Percentiles rank a stretch among this genome's conserved stretches.
phyloP scores from a whole-genome alignment of 2,113 vertebrate species.

The Cyprinodon variegatus region DNA sequence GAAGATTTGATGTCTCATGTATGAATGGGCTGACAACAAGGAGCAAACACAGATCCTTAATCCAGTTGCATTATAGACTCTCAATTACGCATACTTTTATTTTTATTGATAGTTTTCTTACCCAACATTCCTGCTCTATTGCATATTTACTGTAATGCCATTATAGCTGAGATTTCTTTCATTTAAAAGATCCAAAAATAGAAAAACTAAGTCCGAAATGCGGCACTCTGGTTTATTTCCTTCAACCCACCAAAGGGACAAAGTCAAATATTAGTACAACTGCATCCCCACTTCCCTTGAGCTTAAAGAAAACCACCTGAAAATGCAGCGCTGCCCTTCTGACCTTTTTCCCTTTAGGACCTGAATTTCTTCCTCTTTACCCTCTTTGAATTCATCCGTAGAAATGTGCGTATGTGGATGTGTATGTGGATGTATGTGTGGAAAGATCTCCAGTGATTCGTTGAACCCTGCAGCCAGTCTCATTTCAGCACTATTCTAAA shows the following conservation, averaged over 20 bases:
- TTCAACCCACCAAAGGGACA: constrained; percentile 48
- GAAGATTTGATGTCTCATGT: no score
- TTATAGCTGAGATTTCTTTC: constrained; percentile 71
- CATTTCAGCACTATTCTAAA: constrained; percentile 82
- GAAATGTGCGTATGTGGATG: constrained; percentile 33
- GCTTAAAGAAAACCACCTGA: constrained; percentile 53
- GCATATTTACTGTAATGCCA: constrained; percentile 58
- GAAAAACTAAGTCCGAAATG: constrained; percentile 62
- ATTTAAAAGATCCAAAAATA: constrained; percentile 76
- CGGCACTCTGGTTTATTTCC: constrained; percentile 64
- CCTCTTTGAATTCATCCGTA: constrained; percentile 55
- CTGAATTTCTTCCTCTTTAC: constrained; percentile 65
- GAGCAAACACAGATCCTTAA: no score
- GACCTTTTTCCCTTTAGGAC: constrained; percentile 69
- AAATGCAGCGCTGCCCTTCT: constrained; percentile 54
- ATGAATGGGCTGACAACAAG: no score
- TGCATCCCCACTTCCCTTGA: constrained; percentile 38
- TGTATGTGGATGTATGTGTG: constrained; percentile 23
- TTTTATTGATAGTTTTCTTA: no score
- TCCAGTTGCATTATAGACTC: no score
- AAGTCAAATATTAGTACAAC: constrained; percentile 62
- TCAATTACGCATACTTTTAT: no score
- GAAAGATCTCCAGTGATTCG: constrained; percentile 73
- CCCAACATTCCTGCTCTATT: constrained; percentile 48
- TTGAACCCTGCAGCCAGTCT: constrained; percentile 66